A percentile compares a stretch with the other conserved stretches of the same genome.
phyloP scores from a whole-genome alignment of 1,140 invertebrate genomes.

The Whitmania pigra region DNA sequence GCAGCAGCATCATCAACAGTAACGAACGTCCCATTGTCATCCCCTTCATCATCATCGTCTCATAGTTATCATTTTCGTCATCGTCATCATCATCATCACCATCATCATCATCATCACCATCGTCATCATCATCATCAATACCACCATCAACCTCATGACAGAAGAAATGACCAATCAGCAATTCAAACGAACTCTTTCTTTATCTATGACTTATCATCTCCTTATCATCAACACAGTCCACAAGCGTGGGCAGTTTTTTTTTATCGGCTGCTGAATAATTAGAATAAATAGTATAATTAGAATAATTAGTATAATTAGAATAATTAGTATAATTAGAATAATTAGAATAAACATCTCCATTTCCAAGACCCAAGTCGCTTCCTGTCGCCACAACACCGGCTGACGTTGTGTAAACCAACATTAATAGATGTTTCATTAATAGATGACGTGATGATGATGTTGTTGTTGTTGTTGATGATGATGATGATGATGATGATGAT shows the following conservation, averaged over 20 bases:
- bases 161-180: no score
- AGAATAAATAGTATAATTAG: no score
- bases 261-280: no score
- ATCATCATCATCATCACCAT: not conserved
- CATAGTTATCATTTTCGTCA: not conserved
- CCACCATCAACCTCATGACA: not conserved
- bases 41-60: not conserved
- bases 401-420: not conserved
- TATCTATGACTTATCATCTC: no score
- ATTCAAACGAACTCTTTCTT: no score
- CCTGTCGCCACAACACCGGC: no score
- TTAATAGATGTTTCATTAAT: not conserved
- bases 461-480: not conserved
- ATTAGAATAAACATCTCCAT: no score
- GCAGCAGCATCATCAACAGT: not conserved
- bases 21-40: not conserved
- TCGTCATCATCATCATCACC: not conserved
- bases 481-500: conserved; percentile 4
- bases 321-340: no score
- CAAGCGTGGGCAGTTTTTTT: no score
- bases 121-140: not conserved
- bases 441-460: not conserved
- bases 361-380: not conserved
- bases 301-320: no score
- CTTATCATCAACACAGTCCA: no score